phyloP scores from a whole-genome alignment of 2,797 vertebrate genomes.

The Pterois miles region DNA sequence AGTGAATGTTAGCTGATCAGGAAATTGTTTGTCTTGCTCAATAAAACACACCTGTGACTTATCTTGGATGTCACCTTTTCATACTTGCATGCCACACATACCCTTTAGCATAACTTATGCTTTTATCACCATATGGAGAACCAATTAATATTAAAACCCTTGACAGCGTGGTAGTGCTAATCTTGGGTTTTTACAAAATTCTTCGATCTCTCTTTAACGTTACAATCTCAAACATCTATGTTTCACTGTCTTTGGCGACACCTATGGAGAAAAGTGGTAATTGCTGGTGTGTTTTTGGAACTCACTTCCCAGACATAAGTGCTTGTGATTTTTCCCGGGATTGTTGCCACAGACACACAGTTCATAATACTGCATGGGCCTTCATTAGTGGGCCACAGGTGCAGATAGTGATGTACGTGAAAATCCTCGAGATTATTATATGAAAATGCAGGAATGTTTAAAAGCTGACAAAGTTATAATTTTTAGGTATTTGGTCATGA shows the following conservation, averaged over 20 bases:
- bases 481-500: background rate
- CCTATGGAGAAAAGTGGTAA: no score
- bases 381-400: background rate
- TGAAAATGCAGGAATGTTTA: background rate
- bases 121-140: background rate
- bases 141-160: no score
- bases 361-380: background rate
- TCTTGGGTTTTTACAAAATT: background rate
- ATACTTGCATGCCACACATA: background rate
- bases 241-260: no score
- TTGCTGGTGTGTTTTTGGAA: background rate
- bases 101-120: background rate
- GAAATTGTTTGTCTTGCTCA: background rate
- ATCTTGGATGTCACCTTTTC: background rate
- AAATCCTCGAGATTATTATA: background rate
- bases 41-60: background rate
- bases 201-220: no score
- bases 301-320: background rate
- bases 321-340: background rate
- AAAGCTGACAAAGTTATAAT: background rate
- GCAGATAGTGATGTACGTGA: background rate
- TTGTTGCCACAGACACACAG: background rate
- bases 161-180: background rate
- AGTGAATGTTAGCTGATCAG: no score
- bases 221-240: no score